Evolutionary conservation across 1,140 invertebrate species (phyloP).

Genomic region (Heliconius congener): DNA sequence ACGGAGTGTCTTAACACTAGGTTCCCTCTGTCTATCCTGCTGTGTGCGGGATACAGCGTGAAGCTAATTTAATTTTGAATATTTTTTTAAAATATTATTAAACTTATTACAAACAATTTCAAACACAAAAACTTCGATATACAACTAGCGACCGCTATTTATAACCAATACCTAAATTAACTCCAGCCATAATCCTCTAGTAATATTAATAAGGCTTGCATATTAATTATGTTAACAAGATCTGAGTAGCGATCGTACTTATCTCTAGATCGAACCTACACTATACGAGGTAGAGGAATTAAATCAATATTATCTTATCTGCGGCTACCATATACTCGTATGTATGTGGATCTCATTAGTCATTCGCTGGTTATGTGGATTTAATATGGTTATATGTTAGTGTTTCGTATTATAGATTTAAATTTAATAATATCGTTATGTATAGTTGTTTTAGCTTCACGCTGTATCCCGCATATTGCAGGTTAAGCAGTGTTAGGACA

Average conservation of each 20-base stretch:
- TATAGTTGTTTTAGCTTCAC: not conserved
- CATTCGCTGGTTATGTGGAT: not conserved
- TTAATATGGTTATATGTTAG: not conserved
- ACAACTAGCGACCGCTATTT: not conserved
- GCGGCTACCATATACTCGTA: constrained; percentile 11
- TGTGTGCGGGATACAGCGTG: too few relatives aligned
- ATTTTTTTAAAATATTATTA: too few relatives aligned
- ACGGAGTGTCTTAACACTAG: too few relatives aligned
- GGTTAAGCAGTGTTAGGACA: not conserved
- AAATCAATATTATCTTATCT: constrained; percentile 53
- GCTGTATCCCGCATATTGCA: not conserved
- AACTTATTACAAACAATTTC: too few relatives aligned
- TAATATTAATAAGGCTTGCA: constrained; percentile 30
- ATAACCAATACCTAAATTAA: not conserved
- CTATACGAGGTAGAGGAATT: constrained; percentile 51
- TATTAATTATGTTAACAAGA: constrained; percentile 52
- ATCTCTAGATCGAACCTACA: constrained; percentile 50
- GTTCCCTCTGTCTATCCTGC: too few relatives aligned
- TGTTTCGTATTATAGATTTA: not conserved
- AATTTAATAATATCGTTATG: not conserved
- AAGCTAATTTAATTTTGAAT: too few relatives aligned
- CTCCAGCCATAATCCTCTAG: constrained; percentile 4
- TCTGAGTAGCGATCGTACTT: constrained; percentile 35
- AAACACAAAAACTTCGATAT: not conserved
- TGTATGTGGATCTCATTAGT: not conserved